Percentiles rank a stretch among this genome's conserved stretches.
Evolutionary conservation across 1,140 invertebrate genomes (phyloP).

Genomic region (Chionoecetes opilio): DNA sequence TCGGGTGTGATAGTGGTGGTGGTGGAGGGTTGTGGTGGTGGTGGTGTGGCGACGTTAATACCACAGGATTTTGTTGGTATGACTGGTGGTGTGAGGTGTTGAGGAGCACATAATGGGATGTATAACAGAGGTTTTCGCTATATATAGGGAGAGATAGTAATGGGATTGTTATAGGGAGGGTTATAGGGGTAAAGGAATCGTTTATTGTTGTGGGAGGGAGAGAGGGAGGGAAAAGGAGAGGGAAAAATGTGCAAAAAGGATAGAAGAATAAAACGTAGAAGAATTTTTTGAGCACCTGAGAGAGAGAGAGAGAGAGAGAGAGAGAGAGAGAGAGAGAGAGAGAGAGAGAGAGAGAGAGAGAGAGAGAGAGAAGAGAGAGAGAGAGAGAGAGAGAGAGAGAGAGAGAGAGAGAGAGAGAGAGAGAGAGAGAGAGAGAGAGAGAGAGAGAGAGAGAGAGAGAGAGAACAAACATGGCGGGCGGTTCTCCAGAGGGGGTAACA

Average conservation of each 20-base stretch:
- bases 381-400: conserved; percentile 8
- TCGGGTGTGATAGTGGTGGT: background rate
- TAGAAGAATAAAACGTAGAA: background rate
- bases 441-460: conserved; percentile 27
- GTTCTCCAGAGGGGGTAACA: background rate
- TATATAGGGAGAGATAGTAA: background rate
- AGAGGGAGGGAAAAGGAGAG: background rate
- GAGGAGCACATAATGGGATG: background rate
- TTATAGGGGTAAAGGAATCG: background rate
- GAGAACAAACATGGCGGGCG: conserved; percentile 15
- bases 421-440: conserved; percentile 27
- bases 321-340: conserved; percentile 27
- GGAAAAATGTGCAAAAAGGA: background rate
- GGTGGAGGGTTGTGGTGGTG: background rate
- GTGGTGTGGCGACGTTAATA: background rate
- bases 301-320: background rate
- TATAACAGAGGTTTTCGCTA: no score
- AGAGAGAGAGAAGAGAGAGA: conserved; percentile 2
- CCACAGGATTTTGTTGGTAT: no score
- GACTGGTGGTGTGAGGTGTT: background rate
- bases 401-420: conserved; percentile 27
- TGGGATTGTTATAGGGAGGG: background rate
- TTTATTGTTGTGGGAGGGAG: background rate
- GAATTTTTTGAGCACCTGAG: background rate
- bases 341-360: conserved; percentile 27